Conservation (phyloP, 2,113 vertebrate species). For the Poeciliopsis turrubarensis region DNA sequence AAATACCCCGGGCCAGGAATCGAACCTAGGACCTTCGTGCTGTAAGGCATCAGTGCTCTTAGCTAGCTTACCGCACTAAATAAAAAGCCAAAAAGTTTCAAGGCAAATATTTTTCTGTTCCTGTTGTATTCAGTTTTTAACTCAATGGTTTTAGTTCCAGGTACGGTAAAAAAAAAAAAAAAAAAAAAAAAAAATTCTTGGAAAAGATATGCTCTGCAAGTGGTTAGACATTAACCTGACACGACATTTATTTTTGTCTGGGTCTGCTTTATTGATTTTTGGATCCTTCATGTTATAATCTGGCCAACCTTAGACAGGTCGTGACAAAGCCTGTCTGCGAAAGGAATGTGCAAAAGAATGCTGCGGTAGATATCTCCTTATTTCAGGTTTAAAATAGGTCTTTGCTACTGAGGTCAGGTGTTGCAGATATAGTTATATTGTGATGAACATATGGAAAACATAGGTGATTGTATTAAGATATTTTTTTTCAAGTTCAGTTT, state of each 20-base stretch:
- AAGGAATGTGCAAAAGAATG: slow-evolving; percentile 22
- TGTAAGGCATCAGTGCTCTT: too few species aligned
- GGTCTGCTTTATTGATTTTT: not conserved
- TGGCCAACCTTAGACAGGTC: too few species aligned
- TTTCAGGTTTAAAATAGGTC: not conserved
- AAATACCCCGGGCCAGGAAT: too few species aligned
- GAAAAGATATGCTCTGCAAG: not conserved
- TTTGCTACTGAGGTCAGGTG: not conserved
- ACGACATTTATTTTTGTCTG: not conserved
- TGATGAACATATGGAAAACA: too few species aligned
- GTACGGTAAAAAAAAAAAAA: not conserved
- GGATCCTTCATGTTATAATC: too few species aligned
- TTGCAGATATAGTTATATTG: not conserved
- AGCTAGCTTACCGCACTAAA: too few species aligned
- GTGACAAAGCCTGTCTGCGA: not conserved
- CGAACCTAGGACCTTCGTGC: too few species aligned
- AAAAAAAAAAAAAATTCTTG: not conserved
- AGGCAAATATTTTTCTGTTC: too few species aligned
- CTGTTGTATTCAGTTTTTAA: too few species aligned
- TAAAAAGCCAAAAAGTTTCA: too few species aligned
- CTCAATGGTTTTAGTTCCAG: not conserved
- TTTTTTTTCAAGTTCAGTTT: not conserved
- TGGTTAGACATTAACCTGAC: not conserved
- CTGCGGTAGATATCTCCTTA: not conserved
- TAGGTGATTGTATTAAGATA: too few species aligned